These are phyloP conservation scores for Agraylea sexmaculata DNA, from an alignment of 1,140 invertebrate species.

Conservation along the genomic window DNA sequence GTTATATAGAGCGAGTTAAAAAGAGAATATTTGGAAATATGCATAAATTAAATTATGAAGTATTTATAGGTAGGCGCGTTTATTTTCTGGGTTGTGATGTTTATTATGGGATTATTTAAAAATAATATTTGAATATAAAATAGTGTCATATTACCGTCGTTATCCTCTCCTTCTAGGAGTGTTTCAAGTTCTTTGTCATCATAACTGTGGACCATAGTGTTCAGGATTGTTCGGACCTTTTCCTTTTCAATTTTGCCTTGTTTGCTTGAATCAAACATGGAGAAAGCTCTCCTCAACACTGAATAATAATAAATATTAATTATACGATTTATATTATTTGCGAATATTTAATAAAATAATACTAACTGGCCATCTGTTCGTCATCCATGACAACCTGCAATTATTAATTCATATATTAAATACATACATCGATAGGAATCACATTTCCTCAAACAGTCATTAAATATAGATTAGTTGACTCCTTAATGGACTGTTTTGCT, in stretches of 20 bases:
- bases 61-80: no score
- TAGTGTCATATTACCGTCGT: constrained; percentile 42
- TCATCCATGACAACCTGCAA: constrained; percentile 46
- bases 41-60: no score
- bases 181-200: constrained; percentile 59
- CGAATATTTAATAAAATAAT: constrained; percentile 1
- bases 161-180: constrained; percentile 54
- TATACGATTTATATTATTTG: no score
- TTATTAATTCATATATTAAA: no score
- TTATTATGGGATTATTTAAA: constrained; percentile 2
- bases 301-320: constrained; percentile 21
- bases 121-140: constrained; percentile 8
- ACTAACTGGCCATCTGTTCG: constrained; percentile 51
- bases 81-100: no score
- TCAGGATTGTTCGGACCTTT: constrained; percentile 62
- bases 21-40: no score
- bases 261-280: constrained; percentile 66
- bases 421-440: no score
- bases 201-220: constrained; percentile 60
- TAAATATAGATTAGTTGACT: no score
- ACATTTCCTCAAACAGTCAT: no score
- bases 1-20: no score
- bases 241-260: constrained; percentile 60
- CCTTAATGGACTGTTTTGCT: no score
- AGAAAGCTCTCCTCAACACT: constrained; percentile 60